A percentile compares a stretch with the other conserved stretches of the same genome.
phyloP scores from a whole-genome alignment of 2,113 vertebrate genomes.

The Ictidomys tridecemlineatus region DNA sequence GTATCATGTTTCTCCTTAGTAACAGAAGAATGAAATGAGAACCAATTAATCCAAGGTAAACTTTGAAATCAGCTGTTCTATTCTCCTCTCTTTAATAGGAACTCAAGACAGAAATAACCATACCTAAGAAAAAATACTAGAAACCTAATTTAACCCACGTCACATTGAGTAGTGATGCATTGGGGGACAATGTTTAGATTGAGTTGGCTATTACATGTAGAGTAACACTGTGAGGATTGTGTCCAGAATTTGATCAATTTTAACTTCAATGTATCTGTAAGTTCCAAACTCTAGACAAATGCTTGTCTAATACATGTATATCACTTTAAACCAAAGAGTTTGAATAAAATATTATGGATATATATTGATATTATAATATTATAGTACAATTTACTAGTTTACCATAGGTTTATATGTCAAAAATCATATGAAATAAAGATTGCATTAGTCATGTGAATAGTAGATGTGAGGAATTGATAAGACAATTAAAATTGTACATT shows the following conservation, averaged over 20 bases:
- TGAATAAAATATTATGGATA: background rate
- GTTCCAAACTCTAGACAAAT: background rate
- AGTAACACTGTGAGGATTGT: background rate
- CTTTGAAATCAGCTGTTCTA: conserved; percentile 40
- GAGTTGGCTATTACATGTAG: background rate
- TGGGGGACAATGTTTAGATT: background rate
- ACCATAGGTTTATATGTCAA: background rate
- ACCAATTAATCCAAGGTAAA: conserved; percentile 48
- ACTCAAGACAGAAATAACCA: background rate
- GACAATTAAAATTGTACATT: background rate
- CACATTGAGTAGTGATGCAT: background rate
- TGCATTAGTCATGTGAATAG: background rate
- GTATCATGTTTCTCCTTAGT: conserved; percentile 10
- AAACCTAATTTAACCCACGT: conserved; percentile 32
- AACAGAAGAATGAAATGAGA: conserved; percentile 30
- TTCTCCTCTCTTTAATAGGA: background rate
- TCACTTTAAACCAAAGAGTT: background rate
- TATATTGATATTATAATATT: background rate
- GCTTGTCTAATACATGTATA: background rate
- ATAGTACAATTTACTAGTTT: background rate
- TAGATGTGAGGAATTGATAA: background rate
- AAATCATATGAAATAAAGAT: background rate
- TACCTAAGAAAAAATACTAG: background rate
- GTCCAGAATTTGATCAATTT: background rate
- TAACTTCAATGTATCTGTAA: background rate